Base-by-base conservation (phyloP, 2,113 vertebrate species). In the Etheostoma spectabile region DNA sequence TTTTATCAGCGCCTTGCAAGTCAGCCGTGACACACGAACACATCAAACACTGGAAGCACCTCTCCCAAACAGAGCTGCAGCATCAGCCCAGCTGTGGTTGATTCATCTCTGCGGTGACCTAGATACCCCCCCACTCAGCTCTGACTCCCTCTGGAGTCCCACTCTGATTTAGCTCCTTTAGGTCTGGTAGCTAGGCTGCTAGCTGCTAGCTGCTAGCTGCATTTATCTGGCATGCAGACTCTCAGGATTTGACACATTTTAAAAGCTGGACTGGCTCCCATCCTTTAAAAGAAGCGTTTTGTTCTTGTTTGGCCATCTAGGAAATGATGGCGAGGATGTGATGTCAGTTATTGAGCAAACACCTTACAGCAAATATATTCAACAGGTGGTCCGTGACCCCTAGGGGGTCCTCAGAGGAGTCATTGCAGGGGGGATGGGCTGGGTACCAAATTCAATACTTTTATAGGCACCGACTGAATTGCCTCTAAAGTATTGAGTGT, bases 61-160 rank as follows among this genome's bases (percentile, higher is more conserved):
- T 76, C 62, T 73, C 46, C 7, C 51, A 2, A 45, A 57, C 22
- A 30, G 65, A 80, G 85, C 79, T 45, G 57, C 38, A 82, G 60
- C 69, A 65, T 82, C 88, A 84, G 35, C 78, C 71, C 79, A 70
- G 80, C 89, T 89, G 79, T 12, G 53, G 83, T 81, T 88, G 80
- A 79, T 84, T 91, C 89, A 85, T 93, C 89, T 88, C 59, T 51
- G 71, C 70, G 79, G 63, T 94, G 93, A 94, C 93, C 93, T 90
- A 93, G 83, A 89, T 92, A 86, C 74, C 16, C 51, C 11, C 51
- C 21, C 69, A 1, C 52, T 77, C 86, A 75, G 62, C 86, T 85
- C 70, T 51, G 8, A 46, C 63, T 84, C 86, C 86, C 89, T 81
- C 82, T 61, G 74, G 82, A 77, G 80, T 62, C 69, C 79, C 57